Evolutionary conservation across 2,888 invertebrate genomes (phyloP).

Genomic region (Pammene aurita): DNA sequence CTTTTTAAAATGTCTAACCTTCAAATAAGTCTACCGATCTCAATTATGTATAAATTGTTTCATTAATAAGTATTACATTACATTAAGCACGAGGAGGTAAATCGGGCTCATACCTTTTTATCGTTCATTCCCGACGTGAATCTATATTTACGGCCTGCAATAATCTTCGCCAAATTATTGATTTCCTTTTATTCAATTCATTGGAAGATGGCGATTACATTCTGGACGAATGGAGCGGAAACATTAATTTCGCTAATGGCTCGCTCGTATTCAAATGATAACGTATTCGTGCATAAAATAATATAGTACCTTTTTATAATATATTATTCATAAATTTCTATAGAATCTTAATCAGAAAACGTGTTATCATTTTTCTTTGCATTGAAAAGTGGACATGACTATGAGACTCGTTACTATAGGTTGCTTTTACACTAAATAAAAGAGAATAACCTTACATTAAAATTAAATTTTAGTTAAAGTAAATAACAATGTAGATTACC

Average conservation of each 20-base stretch:
- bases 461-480: no score
- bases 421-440: no score
- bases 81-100: no score
- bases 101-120: no score
- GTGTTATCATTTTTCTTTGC: conserved; percentile 20
- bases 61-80: no score
- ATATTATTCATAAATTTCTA: conserved; percentile 4
- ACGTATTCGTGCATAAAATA: conserved; percentile 40
- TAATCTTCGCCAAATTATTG: conserved; percentile 52
- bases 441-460: no score
- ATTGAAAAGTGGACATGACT: no score
- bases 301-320: neutral
- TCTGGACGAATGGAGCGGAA: conserved; percentile 56
- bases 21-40: no score
- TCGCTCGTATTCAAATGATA: conserved; percentile 52
- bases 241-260: conserved; percentile 68
- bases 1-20: no score
- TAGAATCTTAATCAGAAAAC: neutral
- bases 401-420: no score
- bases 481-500: no score
- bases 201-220: conserved; percentile 53
- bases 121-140: conserved; percentile 20
- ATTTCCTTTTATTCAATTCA: conserved; percentile 53
- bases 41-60: no score
- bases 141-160: conserved; percentile 38